Base-by-base conservation (phyloP, 1,140 invertebrate species). In the Ptiloglossa arizonensis region DNA sequence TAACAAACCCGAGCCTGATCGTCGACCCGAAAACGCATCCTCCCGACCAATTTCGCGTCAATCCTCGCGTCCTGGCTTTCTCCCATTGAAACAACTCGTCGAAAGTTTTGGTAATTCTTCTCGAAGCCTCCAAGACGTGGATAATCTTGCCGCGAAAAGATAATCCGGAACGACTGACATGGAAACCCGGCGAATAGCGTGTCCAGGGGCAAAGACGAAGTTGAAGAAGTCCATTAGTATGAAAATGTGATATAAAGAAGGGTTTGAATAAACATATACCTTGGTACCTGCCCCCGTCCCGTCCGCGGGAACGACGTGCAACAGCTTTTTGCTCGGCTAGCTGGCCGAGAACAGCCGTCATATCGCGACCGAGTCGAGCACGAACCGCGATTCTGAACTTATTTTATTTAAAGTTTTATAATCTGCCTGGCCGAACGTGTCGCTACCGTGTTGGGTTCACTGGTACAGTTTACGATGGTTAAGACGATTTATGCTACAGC, bases 221-320 rank as follows among this genome's bases (percentile, higher is more conserved):
- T 87, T 87, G 85, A 88, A 89, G 83, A 88, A 89, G 87, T 88
- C 87, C 86, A 89, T 89, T 89, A 89, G 87, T 87, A 89, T 89
- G 88, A 89, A 89, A 89, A 88, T 89, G 85, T 50, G 86, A 80
- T 83, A 78, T 56, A 86, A n/a, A 85, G 77, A 88, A 82, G 70
- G 69, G 77, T 87, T 86, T 86, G 87, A 85, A 89, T 89, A 89
- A 88, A 89, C 81, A 87, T 87, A 77, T 62, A 22, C 64, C 24
- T n/a, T n/a, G n/a, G n/a, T n/a, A n/a, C 50, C 63, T 75, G n/a
- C 66, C 24, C 56, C 67, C 70, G 60, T 71, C 44, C 52, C 46
- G 56, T 63, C 32, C 70, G 59, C 35, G 67, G 24, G 56, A 13
- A 70, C 64, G 72, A 74, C 73, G 81, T 68, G 59, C 46, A 72